These are phyloP conservation scores for Phalanger gymnotis DNA, from an alignment of 2,797 vertebrate species.

Conservation along the genomic window DNA sequence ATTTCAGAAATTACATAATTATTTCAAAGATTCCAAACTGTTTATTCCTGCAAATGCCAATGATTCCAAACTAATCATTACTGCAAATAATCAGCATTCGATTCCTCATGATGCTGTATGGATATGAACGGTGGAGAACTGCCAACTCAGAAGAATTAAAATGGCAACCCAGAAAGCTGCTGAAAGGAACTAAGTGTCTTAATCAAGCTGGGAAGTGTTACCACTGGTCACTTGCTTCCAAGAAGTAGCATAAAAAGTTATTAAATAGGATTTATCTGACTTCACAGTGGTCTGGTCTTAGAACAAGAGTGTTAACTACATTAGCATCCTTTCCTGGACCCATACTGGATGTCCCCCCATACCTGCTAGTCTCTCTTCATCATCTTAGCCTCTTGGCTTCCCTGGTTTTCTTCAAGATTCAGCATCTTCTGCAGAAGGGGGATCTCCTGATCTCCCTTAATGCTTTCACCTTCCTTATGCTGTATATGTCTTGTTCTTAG, in stretches of 20 bases:
- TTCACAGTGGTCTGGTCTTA: not conserved
- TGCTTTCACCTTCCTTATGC: not conserved
- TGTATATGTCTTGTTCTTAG: not conserved
- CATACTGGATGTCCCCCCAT: not conserved
- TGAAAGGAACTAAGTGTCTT: not conserved
- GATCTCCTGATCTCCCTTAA: not conserved
- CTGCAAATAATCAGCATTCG: not conserved
- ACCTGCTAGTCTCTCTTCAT: not conserved
- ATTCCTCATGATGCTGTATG: not conserved
- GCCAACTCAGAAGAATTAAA: not conserved
- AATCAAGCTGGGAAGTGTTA: not conserved
- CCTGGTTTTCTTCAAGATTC: not conserved
- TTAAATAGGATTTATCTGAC: not conserved
- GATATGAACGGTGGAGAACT: not conserved
- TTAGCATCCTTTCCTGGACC: not conserved
- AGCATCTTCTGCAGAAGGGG: not conserved
- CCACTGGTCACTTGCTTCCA: not conserved
- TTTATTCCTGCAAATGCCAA: not conserved
- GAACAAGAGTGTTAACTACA: not conserved
- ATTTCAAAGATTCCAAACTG: not conserved
- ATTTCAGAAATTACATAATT: not conserved
- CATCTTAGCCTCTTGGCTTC: not conserved
- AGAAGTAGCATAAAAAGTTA: not conserved
- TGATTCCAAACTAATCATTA: not conserved
- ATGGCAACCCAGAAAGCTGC: not conserved